Evolutionary conservation across 1,140 invertebrate genomes (phyloP).

Genomic region (Megalopta genalis): DNA sequence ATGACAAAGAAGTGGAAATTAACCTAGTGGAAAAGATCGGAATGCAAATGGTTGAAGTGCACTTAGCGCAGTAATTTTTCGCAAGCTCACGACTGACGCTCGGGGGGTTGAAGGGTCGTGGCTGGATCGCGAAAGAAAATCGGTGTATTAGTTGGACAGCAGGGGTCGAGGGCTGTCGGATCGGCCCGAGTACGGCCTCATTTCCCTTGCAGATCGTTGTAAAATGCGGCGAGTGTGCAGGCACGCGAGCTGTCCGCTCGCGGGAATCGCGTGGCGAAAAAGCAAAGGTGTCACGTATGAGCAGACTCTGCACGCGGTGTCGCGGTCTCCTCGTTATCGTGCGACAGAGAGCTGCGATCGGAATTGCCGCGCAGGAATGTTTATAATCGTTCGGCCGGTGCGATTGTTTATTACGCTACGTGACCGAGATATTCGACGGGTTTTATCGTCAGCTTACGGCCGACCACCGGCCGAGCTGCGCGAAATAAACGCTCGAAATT

Average conservation of each 20-base stretch:
- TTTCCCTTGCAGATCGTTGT: constrained; percentile 28
- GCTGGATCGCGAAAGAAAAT: no score
- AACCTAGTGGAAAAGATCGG: no score
- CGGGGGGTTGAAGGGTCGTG: no score
- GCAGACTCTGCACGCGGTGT: no score
- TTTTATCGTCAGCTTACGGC: not conserved
- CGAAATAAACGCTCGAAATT: not conserved
- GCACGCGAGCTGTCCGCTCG: not conserved
- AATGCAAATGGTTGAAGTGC: no score
- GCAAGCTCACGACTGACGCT: no score
- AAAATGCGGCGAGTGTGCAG: not conserved
- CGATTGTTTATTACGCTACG: constrained; percentile 13
- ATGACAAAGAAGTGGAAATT: no score
- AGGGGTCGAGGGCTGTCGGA: not conserved
- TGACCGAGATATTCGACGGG: constrained; percentile 12
- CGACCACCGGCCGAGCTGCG: not conserved
- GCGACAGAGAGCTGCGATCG: not conserved
- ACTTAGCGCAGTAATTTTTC: no score
- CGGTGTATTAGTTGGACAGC: not conserved
- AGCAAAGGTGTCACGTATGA: not conserved
- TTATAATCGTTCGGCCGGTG: not conserved
- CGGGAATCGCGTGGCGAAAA: not conserved
- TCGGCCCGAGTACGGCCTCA: not conserved
- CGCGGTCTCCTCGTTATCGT: not conserved
- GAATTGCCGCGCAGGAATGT: constrained; percentile 8